Conservation (phyloP, 2,888 invertebrate genomes). For the Hedya salicella region DNA sequence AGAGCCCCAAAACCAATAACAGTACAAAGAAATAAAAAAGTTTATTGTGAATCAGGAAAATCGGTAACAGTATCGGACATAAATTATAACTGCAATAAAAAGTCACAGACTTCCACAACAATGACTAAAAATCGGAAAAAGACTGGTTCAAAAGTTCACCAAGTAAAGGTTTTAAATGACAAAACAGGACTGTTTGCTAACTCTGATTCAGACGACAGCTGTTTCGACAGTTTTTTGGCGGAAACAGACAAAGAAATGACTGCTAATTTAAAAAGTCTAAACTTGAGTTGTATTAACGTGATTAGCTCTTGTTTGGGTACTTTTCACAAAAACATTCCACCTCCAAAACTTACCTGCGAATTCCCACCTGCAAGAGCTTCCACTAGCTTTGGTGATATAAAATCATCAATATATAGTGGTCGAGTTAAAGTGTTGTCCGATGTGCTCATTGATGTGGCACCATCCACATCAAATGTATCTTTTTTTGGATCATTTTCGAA, state of each 20-base stretch:
- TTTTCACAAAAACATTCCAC: background rate
- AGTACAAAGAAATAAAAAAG: background rate
- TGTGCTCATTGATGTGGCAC: too few relatives aligned
- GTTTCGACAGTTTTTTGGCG: background rate
- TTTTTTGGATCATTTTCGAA: background rate
- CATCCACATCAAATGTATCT: background rate
- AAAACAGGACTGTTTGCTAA: background rate
- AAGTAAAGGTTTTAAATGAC: conserved; percentile 2
- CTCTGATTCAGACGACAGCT: too few relatives aligned
- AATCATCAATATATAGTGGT: too few relatives aligned
- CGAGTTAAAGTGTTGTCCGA: background rate
- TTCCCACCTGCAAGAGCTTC: background rate
- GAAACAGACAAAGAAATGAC: background rate
- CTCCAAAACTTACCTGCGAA: too few relatives aligned
- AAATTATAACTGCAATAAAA: background rate
- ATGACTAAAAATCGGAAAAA: background rate
- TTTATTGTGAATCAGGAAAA: background rate
- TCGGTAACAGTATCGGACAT: background rate
- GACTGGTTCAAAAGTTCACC: background rate
- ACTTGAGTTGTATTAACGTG: too few relatives aligned
- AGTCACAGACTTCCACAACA: background rate
- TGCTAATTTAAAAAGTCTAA: too few relatives aligned
- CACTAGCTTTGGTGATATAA: background rate
- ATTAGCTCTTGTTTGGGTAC: conserved; percentile 4
- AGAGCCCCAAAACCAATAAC: background rate